Conservation (phyloP, 2,113 vertebrate species). For the Polypterus senegalus region DNA sequence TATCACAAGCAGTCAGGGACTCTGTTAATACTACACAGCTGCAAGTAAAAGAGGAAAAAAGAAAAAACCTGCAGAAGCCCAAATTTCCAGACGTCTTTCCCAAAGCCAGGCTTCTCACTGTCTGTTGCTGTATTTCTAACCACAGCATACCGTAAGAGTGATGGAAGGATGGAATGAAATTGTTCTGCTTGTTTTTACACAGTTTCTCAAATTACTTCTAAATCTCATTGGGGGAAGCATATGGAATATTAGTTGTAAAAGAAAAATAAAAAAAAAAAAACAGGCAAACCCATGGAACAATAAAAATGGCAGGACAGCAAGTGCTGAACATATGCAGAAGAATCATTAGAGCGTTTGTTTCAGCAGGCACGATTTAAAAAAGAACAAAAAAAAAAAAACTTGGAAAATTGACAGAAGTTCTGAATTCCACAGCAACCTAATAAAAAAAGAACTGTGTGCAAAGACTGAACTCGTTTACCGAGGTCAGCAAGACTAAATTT, state of each 20-base stretch:
- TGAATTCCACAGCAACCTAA: too few relatives aligned
- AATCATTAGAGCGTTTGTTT: constrained; percentile 16
- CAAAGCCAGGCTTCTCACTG: constrained; percentile 41
- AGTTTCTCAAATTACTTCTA: constrained; percentile 30
- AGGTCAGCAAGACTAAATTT: too few relatives aligned
- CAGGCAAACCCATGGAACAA: constrained; percentile 15
- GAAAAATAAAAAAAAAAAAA: constrained; percentile 8
- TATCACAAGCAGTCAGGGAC: too few relatives aligned
- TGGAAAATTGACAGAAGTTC: too few relatives aligned
- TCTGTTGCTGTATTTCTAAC: constrained; percentile 58
- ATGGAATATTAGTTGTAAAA: constrained; percentile 35
- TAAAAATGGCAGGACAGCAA: constrained; percentile 10
- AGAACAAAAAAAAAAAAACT: too few relatives aligned
- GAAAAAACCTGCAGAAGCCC: neutral
- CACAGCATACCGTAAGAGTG: constrained; percentile 61
- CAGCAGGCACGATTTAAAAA: too few relatives aligned
- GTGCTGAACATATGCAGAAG: constrained; percentile 21
- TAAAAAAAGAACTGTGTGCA: too few relatives aligned
- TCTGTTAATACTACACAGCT: too few relatives aligned
- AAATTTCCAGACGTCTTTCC: constrained; percentile 42
- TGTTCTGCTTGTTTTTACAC: constrained; percentile 36
- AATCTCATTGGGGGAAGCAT: constrained; percentile 2
- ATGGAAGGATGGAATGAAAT: constrained; percentile 55
- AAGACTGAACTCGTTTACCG: too few relatives aligned
- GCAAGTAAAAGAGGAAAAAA: too few relatives aligned